Percentiles rank a stretch among this genome's conserved stretches.
These are phyloP conservation scores for Catharus minimus DNA, from an alignment of 2,113 vertebrate species.

Conservation along the genomic window DNA sequence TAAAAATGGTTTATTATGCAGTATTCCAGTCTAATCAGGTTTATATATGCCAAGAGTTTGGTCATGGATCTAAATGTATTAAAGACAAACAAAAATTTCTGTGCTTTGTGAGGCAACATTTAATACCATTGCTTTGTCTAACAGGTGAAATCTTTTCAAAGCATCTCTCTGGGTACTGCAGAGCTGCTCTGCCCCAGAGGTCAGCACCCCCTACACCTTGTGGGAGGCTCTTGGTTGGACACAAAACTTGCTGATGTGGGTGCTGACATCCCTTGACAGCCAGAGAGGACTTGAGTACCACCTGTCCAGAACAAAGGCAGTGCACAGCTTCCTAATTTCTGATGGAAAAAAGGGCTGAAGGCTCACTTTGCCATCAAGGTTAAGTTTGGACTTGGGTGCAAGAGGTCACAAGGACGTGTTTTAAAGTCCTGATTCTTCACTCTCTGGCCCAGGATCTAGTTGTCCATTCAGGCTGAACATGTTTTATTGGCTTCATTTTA, in stretches of 20 bases:
- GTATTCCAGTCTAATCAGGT: background rate
- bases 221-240: background rate
- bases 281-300: accelerated
- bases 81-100: background rate
- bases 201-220: accelerated
- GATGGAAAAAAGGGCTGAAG: background rate
- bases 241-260: accelerated
- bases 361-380: accelerated
- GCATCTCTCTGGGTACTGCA: too few relatives aligned
- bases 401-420: accelerated
- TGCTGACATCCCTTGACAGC: background rate
- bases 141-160: background rate
- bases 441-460: background rate
- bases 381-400: background rate
- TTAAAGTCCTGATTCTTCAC: background rate
- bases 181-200: background rate
- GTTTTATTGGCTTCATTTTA: background rate
- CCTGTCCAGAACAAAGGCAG: background rate
- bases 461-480: background rate
- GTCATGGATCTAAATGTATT: background rate
- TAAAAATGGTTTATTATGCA: background rate
- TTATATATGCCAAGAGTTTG: background rate
- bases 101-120: background rate
- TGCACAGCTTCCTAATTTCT: background rate
- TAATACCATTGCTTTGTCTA: background rate